Evolutionary conservation across 2,113 vertebrate genomes (phyloP), one percentile per base, ranked within the genome.

Genomic region (Ictalurus punctatus): DNA sequence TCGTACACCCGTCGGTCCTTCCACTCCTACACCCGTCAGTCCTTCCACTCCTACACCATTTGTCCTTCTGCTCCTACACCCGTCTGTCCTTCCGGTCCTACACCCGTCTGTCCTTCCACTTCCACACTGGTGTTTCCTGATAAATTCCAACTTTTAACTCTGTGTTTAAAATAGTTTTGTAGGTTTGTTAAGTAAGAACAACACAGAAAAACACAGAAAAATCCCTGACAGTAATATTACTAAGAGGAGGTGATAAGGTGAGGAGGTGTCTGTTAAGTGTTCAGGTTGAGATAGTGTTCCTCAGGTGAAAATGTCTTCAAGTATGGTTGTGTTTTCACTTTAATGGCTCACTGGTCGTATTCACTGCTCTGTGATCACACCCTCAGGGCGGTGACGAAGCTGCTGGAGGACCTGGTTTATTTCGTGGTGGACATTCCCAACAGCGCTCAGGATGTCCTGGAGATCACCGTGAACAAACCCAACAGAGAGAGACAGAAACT

Each of bases 351-450:
- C 73, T 44, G 0, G 37, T 76, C 4, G 0, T 80, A 21, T 61
- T 6, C 5, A n/a, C 7, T 16, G 19, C 27, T 84, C 1, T 10
- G 23, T 86, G n/a, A n/a, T 7, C 12, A 63, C 19, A 54, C 58
- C 48, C 65, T 61, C 90, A 99, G 98, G 85, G 98, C 98, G 25
- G 98, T 99, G n/a, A 99, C 98, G 30, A 99, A 99, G 90, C 91
- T 99, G 58, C 90, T 99, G 91, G 98, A 99, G 92, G 98, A 99
- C 92, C 91, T 99, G 94, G 98, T 99, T 79, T 99, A 99, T 93
- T 99, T 99, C 85, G 98, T 99, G 91, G 99, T 99, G 58, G 98
- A 98, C 44, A 98, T 99, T 90, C 97, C 98, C n/a, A 99, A 98
- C 93, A 98, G 97, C 19, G 98, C 97, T 3, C 98, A 99, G 90